These are phyloP conservation scores for Eupithecia vulgata DNA, from an alignment of 2,888 invertebrate species.

Conservation along the genomic window DNA sequence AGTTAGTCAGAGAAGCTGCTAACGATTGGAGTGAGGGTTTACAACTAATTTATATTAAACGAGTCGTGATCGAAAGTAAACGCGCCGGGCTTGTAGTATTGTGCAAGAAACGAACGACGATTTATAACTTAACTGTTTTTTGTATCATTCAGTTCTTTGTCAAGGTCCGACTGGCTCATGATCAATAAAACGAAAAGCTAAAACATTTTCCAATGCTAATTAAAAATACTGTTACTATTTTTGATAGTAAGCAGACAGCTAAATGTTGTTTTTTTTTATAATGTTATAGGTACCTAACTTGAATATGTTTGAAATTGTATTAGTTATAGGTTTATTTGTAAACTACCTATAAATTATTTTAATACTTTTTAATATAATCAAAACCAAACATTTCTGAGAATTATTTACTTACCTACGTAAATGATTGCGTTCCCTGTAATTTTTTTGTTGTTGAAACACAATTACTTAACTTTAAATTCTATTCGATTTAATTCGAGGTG, in stretches of 20 bases:
- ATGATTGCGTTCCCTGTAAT: background rate
- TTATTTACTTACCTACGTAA: too few relatives aligned
- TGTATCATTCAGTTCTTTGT: background rate
- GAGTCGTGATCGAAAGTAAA: conserved; percentile 12
- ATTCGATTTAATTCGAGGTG: conserved; percentile 44
- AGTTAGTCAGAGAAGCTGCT: background rate
- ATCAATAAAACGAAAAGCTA: background rate
- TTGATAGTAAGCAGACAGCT: too few relatives aligned
- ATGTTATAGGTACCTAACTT: too few relatives aligned
- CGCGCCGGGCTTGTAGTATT: background rate
- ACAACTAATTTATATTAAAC: conserved; percentile 6
- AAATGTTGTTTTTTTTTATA: too few relatives aligned
- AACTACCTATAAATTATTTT: too few relatives aligned
- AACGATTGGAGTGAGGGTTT: background rate
- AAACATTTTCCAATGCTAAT: background rate
- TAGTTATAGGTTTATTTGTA: too few relatives aligned
- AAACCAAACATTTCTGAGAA: too few relatives aligned
- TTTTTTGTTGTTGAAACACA: background rate
- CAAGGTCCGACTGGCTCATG: background rate
- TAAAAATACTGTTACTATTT: too few relatives aligned
- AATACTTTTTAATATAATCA: too few relatives aligned
- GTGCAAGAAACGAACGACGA: conserved; percentile 6
- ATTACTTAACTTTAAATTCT: conserved; percentile 20
- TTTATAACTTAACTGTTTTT: background rate
- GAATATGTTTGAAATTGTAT: too few relatives aligned